A percentile compares a stretch with the other conserved stretches of the same genome.
Evolutionary conservation across 2,113 vertebrate species (phyloP).

Genomic region (Romanogobio albipinnatus): DNA sequence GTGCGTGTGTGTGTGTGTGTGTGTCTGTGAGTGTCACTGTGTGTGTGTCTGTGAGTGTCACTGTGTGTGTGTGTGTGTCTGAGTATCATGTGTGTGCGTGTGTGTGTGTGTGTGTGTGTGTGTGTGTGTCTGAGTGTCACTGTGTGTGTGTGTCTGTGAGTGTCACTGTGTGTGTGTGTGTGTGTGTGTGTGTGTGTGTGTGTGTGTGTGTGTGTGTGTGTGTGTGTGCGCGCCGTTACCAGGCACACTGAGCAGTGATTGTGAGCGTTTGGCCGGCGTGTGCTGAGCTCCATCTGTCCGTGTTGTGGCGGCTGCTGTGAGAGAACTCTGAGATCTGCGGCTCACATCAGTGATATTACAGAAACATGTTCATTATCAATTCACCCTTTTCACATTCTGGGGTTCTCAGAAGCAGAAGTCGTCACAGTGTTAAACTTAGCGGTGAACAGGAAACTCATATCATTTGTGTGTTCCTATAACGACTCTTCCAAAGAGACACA

Average conservation of each 20-base stretch:
- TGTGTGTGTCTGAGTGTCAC: background rate
- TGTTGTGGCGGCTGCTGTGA: conserved; percentile 61
- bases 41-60: too few species aligned
- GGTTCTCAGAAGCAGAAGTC: background rate
- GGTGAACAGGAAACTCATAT: too few species aligned
- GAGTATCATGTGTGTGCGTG: too few species aligned
- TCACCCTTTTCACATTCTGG: too few species aligned
- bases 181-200: background rate
- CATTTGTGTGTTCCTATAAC: too few species aligned
- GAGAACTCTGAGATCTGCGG: background rate
- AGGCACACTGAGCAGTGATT: conserved; percentile 59
- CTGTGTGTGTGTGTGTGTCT: too few species aligned
- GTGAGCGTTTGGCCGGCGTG: conserved; percentile 56
- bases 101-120: background rate
- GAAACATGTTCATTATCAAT: background rate
- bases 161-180: background rate
- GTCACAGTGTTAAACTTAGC: too few species aligned
- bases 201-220: background rate
- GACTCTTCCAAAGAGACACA: background rate
- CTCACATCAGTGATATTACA: background rate
- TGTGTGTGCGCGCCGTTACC: background rate
- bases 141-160: background rate
- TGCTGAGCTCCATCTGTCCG: conserved; percentile 62
- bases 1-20: too few species aligned
- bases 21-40: too few species aligned